Base-by-base conservation (phyloP, 1,140 invertebrate genomes). In the Drosophila sp. region DNA sequence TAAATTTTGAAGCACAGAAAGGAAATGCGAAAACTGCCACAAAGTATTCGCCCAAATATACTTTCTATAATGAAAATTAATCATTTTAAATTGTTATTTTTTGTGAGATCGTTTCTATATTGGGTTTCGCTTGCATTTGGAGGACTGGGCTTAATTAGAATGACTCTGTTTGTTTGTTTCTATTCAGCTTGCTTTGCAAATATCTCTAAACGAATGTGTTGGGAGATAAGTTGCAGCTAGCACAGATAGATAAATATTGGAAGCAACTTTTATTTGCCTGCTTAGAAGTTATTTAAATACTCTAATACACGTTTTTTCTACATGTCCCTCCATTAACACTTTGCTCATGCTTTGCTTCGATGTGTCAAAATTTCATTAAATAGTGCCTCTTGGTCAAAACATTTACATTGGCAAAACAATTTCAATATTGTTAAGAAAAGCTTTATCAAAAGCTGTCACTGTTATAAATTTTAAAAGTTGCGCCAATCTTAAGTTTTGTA, bases 361-460 rank as follows among this genome's bases (percentile, higher is more conserved):
- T 57, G 75, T 76, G 75, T 71, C 71, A 71, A 77, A 7, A 77
- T 71, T 54, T 71, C 29, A 63, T 66, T 77, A 58, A 77, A 77
- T 40, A 50, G 44, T 23, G 17, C 27, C 56, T 38, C 38, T 58
- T 38, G 56, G 32, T 58, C 57, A 65, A 56, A 70, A 66, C 58
- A 68, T 68, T 76, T 60, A 68, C 54, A 50, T 25, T 64, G 27
- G 29, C 23, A 7, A 41, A 44, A 29, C 27, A 1, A 56, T 56
- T 32, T 32, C 11, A 55, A 55, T 11, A 55, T 55, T 55, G 50
- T 11, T 30, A 29, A 30, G 4, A 55, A 55, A 55, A 30, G 50
- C 50, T 29, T 54, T 54, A 4, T 56, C 5, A 50, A 50, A 50
- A 50, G 44, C 44, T 50, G 7, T 25, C 8, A 10, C 8, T 17